Base-by-base conservation (phyloP, 35 echinoderm and acorn worm species). In the Diadema setosum region DNA sequence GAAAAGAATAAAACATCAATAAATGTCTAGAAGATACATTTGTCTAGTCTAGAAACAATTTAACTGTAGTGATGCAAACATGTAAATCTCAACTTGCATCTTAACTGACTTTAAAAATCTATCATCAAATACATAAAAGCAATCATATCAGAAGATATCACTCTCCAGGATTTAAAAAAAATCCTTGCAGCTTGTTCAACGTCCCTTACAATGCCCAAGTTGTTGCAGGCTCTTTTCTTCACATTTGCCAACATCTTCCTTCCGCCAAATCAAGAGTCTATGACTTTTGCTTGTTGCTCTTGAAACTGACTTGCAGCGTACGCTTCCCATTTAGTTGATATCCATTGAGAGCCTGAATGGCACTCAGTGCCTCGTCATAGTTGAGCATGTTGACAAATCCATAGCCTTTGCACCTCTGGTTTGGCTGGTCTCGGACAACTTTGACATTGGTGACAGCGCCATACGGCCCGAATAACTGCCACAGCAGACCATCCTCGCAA, bases 371-470 rank as follows among this genome's bases (percentile, higher is more conserved):
- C 46, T 99, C 96, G 50, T 99, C 96, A 45, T 99, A 99, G 61
- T 99, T 99, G 74, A 93, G 91, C 96, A 99, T 99, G 42, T 93
- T 99, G 26, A 99, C 96, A 83, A 99, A 99, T 44, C 96, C 96
- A 56, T 88, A 99, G 17, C 96, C 96, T 78, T 99, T 99, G 67
- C 96, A 99, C 80, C 94, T 94, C 45, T 94, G 91, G 58, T 90
- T 86, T 43, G 83, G 88, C 65, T 91, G 91, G 81, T 99, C 96
- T 15, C 96, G 82, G 11, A 99, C 92, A 27, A 99, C 96, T 86
- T 99, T 99, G 39, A 99, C 93, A 45, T 94, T 99, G 43, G 89
- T 94, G 33, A 99, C 93, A 7, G 96, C 96, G 30, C 96, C 96
- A 44, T 95, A 99, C 43, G 96, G 96, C 5, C 96, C 93, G 76